Evolutionary conservation across 2,888 invertebrate genomes (phyloP), one percentile per base, ranked within the genome.

Genomic region (Pachydiplax longipennis): DNA sequence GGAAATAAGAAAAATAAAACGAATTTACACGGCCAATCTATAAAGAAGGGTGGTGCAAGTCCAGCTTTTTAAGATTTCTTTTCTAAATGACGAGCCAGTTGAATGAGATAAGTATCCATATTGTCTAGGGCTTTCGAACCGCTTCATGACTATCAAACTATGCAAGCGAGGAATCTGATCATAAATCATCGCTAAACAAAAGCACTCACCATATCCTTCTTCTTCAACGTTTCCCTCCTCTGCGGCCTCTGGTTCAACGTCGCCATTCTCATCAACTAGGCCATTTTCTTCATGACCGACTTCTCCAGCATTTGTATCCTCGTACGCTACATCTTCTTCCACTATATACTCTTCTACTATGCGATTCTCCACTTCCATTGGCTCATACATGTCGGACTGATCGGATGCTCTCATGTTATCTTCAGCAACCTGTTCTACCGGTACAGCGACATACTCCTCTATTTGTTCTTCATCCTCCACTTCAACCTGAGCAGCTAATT

Each of bases 241-340:
- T 90, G 91, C 91, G 48, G 73, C 91, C 65, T 90, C 91, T 53
- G 73, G 44, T 48, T 91, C 90, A 35, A 82, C 37, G 35, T 91
- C 90, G 44, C 81, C 91, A 61, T 90, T 90, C 12, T 81, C 91
- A 61, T 80, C 80, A 22, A 37, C n/a, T 61, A 87, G n/a, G 25
- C 87, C 87, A 40, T 87, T 87, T n/a, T 87, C 87, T n/a, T 87
- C 87, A 37, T 87, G 87, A 37, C 37, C 40, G 61, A 87, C 25
- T 80, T 90, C 80, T 15, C 53, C 80, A 44, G 90, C 31, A n/a
- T 80, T 65, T 37, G 31, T 80, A 80, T 81, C 80, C 12, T 90
- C 80, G n/a, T 80, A 81, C 31, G 48, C 80, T 18, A 90, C 90
- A 18, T 80, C 90, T 22, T 90, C 90, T 53, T 80, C 90, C 15